Evolutionary conservation across 2,113 vertebrate species (phyloP), one percentile per base, ranked within the genome.

Genomic region (Typhlomys cinereus): DNA sequence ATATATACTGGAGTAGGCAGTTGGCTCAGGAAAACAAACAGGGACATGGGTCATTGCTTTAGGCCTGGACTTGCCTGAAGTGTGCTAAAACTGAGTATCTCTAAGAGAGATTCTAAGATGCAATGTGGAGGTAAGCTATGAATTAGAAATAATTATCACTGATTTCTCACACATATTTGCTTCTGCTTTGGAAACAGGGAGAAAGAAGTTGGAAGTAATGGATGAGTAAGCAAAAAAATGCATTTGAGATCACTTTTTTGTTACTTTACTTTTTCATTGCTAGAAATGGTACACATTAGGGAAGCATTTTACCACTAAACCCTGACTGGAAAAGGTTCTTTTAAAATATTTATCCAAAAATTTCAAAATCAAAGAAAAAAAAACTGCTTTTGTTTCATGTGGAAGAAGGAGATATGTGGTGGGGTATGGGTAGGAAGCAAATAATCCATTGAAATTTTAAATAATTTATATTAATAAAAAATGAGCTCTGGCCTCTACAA

Each of bases 91-190:
- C 31, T 84, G 59, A 85, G 79, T 89, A 59, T 85, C 88, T 95
- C n/a, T 67, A 94, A 95, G 95, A 89, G 41, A 93, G 52, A 94
- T 88, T 93, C 59, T 91, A 94, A 95, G 88, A 96, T 78, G 66
- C 93, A 91, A 34, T 85, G 39, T 87, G 75, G 50, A 85, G 46
- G 64, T 83, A 96, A 97, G 83, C 48, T 74, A n/a, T 80, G 52
- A 96, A 89, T 92, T 96, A 95, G 46, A 97, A 92, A 86, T 88
- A 21, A 7, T 88, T 90, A 89, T 86, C 34, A 21, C 13, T 69
- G 89, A 84, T 20, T 11, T 17, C 13, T 27, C 95, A 27, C 57
- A 94, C 59, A 61, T 71, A 1, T 25, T 36, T 20, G 1, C 11
- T 82, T 85, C 48, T 89, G 41, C 64, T 85, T 90, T 90, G 44